Evolutionary conservation across 2,797 vertebrate species (phyloP).

Genomic region (Cichlasoma orientale): DNA sequence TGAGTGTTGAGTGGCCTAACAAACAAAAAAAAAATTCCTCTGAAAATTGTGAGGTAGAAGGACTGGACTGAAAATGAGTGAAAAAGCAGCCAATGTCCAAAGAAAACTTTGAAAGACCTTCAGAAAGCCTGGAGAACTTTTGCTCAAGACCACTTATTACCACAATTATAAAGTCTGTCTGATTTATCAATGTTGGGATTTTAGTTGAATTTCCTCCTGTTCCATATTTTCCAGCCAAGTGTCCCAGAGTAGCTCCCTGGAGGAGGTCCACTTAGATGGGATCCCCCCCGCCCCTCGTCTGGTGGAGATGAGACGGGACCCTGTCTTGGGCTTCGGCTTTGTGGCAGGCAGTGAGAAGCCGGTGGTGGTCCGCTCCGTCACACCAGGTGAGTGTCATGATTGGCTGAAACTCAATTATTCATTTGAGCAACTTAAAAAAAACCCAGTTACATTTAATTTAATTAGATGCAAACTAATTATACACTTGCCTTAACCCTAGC

Average conservation of each 20-base stretch:
- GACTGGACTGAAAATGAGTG: neutral
- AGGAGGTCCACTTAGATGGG: conserved; percentile 91
- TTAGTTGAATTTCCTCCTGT: neutral
- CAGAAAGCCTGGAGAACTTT: neutral
- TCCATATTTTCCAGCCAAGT: conserved; percentile 83
- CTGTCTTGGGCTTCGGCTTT: conserved; percentile 95
- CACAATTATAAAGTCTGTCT: no score
- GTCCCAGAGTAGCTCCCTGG: conserved; percentile 90
- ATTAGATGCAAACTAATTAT: neutral
- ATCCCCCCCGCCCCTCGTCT: conserved; percentile 90
- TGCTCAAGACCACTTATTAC: neutral
- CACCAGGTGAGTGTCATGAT: conserved; percentile 84
- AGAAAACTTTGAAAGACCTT: neutral
- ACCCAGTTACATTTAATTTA: neutral
- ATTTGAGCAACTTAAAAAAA: neutral
- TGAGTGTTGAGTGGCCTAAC: no score
- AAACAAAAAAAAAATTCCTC: no score
- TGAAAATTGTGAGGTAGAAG: no score
- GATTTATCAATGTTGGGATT: neutral
- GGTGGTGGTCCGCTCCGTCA: conserved; percentile 96
- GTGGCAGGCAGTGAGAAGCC: conserved; percentile 98
- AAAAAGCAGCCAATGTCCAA: neutral
- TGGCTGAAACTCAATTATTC: neutral
- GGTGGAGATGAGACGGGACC: conserved; percentile 97
- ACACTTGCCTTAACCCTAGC: neutral